Evolutionary conservation across 2,888 invertebrate species (phyloP).

Genomic region (Ellobium chinense): DNA sequence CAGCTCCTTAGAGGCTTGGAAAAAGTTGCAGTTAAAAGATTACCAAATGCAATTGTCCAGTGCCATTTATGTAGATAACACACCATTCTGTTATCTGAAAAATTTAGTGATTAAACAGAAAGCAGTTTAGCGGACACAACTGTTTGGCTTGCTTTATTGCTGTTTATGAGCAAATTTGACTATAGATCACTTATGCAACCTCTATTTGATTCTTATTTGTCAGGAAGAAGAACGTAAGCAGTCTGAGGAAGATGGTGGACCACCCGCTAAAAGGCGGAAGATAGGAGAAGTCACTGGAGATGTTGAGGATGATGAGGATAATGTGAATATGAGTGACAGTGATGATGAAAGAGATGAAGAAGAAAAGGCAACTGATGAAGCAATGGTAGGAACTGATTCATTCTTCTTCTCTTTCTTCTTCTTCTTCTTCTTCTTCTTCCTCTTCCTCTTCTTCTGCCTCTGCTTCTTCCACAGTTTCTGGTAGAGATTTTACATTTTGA

Average conservation of each 20-base stretch:
- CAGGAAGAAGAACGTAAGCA: constrained; percentile 47
- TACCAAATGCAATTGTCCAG: too few species aligned
- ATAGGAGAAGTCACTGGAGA: constrained; percentile 24
- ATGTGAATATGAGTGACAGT: constrained; percentile 63
- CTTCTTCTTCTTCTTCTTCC: neutral
- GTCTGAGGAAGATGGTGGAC: constrained; percentile 6
- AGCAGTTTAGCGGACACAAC: too few species aligned
- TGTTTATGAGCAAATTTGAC: too few species aligned
- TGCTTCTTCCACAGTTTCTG: neutral
- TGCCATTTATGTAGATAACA: too few species aligned
- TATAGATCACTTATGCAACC: too few species aligned
- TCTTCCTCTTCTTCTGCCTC: neutral
- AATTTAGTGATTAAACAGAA: too few species aligned
- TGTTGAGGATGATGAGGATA: constrained; percentile 77
- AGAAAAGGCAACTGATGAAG: constrained; percentile 55
- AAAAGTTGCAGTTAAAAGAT: too few species aligned
- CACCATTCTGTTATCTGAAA: too few species aligned
- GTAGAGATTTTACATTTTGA: too few species aligned
- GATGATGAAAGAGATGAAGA: constrained; percentile 80
- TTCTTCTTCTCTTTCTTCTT: neutral
- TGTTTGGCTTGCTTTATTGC: too few species aligned
- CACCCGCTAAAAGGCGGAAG: constrained; percentile 27
- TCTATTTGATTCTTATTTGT: neutral
- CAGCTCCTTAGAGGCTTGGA: too few species aligned
- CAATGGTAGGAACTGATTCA: constrained; percentile 37